Evolutionary conservation across 2,113 vertebrate species (phyloP).

Genomic region (Podocnemis expansa): DNA sequence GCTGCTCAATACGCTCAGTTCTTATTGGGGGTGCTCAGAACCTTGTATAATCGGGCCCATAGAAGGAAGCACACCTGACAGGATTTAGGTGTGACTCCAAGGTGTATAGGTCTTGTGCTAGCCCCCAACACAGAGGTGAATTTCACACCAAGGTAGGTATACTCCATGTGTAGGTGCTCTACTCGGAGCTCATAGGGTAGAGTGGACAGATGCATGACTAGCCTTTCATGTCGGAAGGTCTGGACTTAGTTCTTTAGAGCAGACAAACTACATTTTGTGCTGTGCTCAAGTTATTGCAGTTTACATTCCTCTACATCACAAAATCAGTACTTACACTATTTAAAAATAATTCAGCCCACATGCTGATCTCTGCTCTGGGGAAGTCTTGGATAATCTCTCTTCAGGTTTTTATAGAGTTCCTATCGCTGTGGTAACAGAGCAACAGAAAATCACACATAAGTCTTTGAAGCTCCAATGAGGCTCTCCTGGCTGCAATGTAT

Average conservation of each 20-base stretch:
- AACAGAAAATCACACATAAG: neutral
- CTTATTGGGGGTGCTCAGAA: neutral
- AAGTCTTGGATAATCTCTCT: neutral
- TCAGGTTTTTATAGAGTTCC: slow-evolving; percentile 40
- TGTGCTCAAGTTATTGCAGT: neutral
- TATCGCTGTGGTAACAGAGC: slow-evolving; percentile 50
- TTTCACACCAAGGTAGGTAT: neutral
- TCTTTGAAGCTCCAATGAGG: neutral
- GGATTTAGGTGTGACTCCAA: neutral
- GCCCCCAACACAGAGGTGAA: neutral
- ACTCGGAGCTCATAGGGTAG: neutral
- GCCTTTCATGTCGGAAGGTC: neutral
- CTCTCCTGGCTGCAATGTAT: neutral
- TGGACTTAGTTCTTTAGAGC: neutral
- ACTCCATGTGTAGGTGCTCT: neutral
- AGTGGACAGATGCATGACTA: neutral
- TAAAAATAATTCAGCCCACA: slow-evolving; percentile 37
- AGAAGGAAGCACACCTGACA: neutral
- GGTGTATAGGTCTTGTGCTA: neutral
- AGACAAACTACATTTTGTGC: rapidly evolving
- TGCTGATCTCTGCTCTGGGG: neutral
- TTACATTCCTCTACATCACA: neutral
- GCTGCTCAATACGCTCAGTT: neutral
- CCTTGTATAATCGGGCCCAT: neutral
- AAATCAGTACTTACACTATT: neutral